These are phyloP conservation scores for Xylota segnis DNA, from an alignment of 2,888 invertebrate species.

Conservation along the genomic window DNA sequence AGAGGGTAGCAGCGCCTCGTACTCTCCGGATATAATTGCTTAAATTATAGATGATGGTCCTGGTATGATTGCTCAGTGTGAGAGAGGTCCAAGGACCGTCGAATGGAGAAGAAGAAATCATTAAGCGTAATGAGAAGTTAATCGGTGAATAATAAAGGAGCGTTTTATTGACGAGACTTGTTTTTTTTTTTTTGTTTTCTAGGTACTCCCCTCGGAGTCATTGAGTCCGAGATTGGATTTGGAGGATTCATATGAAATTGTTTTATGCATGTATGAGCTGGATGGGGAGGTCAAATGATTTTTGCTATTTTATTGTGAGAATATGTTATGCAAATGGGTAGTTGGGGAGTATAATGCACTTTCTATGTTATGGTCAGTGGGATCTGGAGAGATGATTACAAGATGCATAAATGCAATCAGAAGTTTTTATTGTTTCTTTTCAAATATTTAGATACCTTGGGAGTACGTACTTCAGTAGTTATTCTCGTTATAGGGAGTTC, in stretches of 20 bases:
- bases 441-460: too few species aligned
- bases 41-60: constrained; percentile 59
- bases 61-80: constrained; percentile 9
- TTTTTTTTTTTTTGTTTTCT: constrained; percentile 1
- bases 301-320: not conserved
- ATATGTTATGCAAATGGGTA: not conserved
- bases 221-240: constrained; percentile 28
- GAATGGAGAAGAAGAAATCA: constrained; percentile 50
- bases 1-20: not conserved
- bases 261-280: constrained; percentile 34
- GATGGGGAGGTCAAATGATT: not conserved
- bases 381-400: not conserved
- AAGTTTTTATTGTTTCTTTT: too few species aligned
- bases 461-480: too few species aligned
- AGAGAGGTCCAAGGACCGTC: constrained; percentile 13
- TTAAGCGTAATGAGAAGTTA: constrained; percentile 62
- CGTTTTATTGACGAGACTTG: constrained; percentile 34
- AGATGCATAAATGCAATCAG: not conserved
- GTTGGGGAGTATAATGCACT: not conserved
- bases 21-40: constrained; percentile 46
- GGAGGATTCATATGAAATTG: constrained; percentile 22
- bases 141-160: constrained; percentile 68
- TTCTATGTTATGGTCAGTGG: not conserved
- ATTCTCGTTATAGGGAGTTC: too few species aligned
- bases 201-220: constrained; percentile 18